Evolutionary conservation across 1,140 invertebrate genomes (phyloP).

Genomic region (Papilio xuthus): DNA sequence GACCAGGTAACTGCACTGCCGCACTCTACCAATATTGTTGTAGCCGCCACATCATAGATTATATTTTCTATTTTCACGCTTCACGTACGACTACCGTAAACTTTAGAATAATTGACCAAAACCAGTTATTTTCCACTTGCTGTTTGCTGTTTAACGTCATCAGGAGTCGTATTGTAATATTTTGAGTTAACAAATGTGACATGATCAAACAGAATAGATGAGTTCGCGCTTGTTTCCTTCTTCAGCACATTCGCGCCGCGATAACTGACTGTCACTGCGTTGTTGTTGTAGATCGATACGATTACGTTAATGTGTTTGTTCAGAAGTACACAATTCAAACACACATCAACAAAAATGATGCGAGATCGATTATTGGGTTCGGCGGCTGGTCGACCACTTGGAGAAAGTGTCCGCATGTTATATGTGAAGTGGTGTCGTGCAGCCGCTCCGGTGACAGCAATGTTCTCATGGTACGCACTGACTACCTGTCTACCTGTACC

Average conservation of each 20-base stretch:
- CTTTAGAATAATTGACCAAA: background rate
- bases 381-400: background rate
- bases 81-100: background rate
- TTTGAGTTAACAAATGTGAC: background rate
- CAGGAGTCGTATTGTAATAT: background rate
- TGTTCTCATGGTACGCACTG: background rate
- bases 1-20: conserved; percentile 86
- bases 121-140: background rate
- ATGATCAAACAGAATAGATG: background rate
- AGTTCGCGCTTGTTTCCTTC: too few species aligned
- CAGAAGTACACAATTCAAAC: too few species aligned
- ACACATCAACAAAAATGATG: too few species aligned
- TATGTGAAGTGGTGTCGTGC: background rate
- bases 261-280: too few species aligned
- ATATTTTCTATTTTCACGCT: background rate
- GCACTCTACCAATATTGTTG: background rate
- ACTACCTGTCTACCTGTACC: background rate
- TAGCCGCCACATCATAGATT: background rate
- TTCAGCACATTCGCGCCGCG: too few species aligned
- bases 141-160: background rate
- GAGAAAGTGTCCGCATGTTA: conserved; percentile 25
- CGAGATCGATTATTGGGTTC: too few species aligned
- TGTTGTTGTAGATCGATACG: too few species aligned
- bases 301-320: too few species aligned
- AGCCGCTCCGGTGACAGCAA: background rate